Conservation (phyloP, 2,113 vertebrate species). For the Lepisosteus oculatus region DNA sequence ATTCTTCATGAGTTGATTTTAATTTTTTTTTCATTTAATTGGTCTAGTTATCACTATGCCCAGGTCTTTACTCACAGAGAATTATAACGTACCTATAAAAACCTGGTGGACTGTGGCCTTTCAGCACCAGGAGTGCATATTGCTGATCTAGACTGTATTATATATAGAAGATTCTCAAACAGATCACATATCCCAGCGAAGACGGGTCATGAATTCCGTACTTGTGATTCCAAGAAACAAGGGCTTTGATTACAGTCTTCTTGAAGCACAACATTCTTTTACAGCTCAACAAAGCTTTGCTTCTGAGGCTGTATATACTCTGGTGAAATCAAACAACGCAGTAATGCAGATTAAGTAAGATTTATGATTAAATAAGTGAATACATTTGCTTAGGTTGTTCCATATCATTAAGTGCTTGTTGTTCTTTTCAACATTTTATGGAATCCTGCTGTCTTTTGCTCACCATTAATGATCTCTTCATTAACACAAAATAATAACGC, state of each 20-base stretch:
- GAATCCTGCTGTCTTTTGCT: background rate
- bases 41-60: too few relatives aligned
- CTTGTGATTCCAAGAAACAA: background rate
- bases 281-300: background rate
- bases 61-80: too few relatives aligned
- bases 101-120: too few relatives aligned
- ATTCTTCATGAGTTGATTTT: too few relatives aligned
- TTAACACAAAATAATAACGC: too few relatives aligned
- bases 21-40: too few relatives aligned
- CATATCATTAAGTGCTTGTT: background rate
- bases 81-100: too few relatives aligned
- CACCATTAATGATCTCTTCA: background rate
- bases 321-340: background rate
- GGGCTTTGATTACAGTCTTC: background rate
- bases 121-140: too few relatives aligned
- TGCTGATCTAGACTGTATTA: too few relatives aligned
- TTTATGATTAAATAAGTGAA: too few relatives aligned
- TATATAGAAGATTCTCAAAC: background rate
- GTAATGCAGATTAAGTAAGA: too few relatives aligned
- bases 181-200: background rate
- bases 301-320: background rate
- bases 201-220: background rate
- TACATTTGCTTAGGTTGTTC: too few relatives aligned
- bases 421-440: constrained; percentile 3
- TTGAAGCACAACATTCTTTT: background rate